Evolutionary conservation across 1,140 invertebrate species (phyloP).

Genomic region (Formica selysi): DNA sequence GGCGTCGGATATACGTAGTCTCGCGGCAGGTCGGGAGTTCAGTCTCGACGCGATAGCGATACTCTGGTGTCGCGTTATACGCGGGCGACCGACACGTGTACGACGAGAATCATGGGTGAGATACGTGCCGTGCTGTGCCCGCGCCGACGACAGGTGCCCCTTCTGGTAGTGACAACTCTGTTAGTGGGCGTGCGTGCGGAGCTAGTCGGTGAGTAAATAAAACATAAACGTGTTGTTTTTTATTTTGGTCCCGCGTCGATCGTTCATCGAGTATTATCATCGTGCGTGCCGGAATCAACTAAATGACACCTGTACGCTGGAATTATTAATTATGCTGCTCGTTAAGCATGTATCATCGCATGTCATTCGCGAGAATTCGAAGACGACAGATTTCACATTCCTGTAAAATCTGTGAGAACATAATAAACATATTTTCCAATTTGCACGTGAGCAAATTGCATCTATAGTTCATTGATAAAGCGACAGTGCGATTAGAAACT

Average conservation of each 20-base stretch:
- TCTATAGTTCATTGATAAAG: not conserved
- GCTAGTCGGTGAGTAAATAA: conserved; percentile 76
- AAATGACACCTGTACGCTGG: conserved; percentile 32
- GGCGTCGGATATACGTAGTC: conserved; percentile 79
- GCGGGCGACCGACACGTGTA: conserved; percentile 47
- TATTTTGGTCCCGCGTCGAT: not conserved
- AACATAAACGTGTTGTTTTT: not conserved
- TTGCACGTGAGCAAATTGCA: not conserved
- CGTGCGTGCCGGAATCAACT: not conserved
- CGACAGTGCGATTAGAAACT: not conserved
- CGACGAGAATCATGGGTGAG: conserved; percentile 67
- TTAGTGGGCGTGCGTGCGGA: conserved; percentile 75
- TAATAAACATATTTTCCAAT: not conserved
- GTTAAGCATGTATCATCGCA: conserved; percentile 18
- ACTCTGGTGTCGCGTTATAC: conserved; percentile 67
- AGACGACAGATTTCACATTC: not conserved
- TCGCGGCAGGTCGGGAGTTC: conserved; percentile 79
- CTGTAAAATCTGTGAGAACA: not conserved
- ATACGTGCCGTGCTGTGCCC: conserved; percentile 72
- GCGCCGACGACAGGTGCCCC: conserved; percentile 71
- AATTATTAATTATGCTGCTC: conserved; percentile 41
- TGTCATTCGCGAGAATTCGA: conserved; percentile 23
- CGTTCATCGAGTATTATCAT: not conserved
- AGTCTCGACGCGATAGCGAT: conserved; percentile 85
- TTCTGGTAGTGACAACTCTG: conserved; percentile 74